Conservation (phyloP, 2,113 vertebrate genomes). For the Dryoscopus gambensis region DNA sequence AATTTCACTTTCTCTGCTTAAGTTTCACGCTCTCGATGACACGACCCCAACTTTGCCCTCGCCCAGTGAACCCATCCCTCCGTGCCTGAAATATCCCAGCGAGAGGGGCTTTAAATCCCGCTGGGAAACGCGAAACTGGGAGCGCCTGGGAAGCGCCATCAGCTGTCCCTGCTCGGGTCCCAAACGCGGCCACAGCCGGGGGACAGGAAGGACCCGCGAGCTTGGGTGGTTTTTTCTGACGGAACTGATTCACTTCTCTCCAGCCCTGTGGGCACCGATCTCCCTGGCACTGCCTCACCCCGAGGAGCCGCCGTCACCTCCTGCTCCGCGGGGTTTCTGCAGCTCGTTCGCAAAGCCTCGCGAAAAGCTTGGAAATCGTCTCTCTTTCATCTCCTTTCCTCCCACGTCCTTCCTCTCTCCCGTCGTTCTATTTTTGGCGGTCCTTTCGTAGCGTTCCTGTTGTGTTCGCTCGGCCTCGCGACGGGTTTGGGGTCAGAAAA, state of each 20-base stretch:
- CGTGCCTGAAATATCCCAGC: not conserved
- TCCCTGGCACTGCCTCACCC: not conserved
- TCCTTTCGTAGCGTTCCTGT: not conserved
- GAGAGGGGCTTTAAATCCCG: not conserved
- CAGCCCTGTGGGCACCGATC: not conserved
- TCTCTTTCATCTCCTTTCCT: not conserved
- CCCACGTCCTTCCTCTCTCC: not conserved
- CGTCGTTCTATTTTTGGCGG: not conserved
- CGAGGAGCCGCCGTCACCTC: not conserved
- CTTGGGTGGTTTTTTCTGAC: accelerated
- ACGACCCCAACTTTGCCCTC: not conserved
- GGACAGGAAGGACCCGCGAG: not conserved
- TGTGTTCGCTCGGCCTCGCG: not conserved
- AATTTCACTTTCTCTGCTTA: not conserved
- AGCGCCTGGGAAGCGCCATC: not conserved
- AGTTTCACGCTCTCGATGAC: not conserved
- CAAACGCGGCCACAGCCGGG: not conserved
- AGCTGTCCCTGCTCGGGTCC: not conserved
- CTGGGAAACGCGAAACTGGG: not conserved
- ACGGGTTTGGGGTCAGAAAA: not conserved
- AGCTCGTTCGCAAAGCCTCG: not conserved
- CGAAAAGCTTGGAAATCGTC: not conserved
- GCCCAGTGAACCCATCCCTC: not conserved
- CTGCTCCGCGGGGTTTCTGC: not conserved
- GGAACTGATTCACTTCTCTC: not conserved